Conservation (phyloP, 2,888 invertebrate genomes). For the Geotrupes spiniger region DNA sequence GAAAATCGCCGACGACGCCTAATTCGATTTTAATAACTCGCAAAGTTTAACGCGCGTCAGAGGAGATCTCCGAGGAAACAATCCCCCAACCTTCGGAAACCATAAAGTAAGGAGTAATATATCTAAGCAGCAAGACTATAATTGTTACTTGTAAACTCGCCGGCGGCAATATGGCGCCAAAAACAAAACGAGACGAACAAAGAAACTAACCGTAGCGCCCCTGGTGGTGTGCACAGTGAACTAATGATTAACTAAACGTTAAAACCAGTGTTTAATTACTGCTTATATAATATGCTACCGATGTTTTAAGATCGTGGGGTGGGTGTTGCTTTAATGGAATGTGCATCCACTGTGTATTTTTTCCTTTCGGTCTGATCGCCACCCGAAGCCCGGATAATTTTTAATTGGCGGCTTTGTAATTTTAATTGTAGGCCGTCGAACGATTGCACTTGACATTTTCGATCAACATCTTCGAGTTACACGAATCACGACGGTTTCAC, state of each 20-base stretch:
- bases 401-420: slow-evolving; percentile 44
- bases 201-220: slow-evolving; percentile 32
- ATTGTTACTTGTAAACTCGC: slow-evolving; percentile 45
- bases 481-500: too few relatives aligned
- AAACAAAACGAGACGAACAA: slow-evolving; percentile 42
- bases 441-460: background rate
- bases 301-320: slow-evolving; percentile 31
- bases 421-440: slow-evolving; percentile 40
- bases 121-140: slow-evolving; percentile 44
- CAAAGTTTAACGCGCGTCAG: background rate
- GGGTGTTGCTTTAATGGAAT: slow-evolving; percentile 23
- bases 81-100: slow-evolving; percentile 20
- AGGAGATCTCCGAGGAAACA: background rate
- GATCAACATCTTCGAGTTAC: too few relatives aligned
- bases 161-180: slow-evolving; percentile 49
- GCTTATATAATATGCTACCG: slow-evolving; percentile 43
- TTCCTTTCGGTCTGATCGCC: slow-evolving; percentile 6
- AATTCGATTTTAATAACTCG: slow-evolving; percentile 22
- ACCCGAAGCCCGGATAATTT: slow-evolving; percentile 44
- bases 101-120: slow-evolving; percentile 40
- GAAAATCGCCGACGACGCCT: background rate
- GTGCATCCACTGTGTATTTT: background rate
- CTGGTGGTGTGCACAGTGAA: slow-evolving; percentile 44
- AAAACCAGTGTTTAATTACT: slow-evolving; percentile 42
- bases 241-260: slow-evolving; percentile 46